These are phyloP conservation scores for Tigriopus californicus DNA, from an alignment of 2,888 invertebrate genomes.

Conservation along the genomic window DNA sequence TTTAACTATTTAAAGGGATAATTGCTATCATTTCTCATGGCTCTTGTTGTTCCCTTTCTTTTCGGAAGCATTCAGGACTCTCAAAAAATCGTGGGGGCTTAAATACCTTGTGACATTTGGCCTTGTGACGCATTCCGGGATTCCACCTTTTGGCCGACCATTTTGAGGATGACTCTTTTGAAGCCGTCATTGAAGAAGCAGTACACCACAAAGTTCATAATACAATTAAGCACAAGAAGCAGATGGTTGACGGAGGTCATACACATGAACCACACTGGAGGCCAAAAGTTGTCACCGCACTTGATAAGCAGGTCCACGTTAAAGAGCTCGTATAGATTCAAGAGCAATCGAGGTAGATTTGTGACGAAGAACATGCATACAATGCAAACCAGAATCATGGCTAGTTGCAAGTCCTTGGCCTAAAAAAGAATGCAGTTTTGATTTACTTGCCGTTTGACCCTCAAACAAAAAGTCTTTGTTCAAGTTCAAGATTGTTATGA, in stretches of 20 bases:
- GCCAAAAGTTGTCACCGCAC: not conserved
- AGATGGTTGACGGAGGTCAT: conserved; percentile 4
- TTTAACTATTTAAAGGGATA: too few relatives aligned
- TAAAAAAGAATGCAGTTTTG: not conserved
- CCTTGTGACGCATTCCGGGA: too few relatives aligned
- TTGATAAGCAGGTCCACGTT: not conserved
- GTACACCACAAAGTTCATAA: conserved; percentile 6
- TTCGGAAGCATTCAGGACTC: too few relatives aligned
- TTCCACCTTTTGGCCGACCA: too few relatives aligned
- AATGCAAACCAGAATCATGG: not conserved
- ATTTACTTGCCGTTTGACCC: not conserved
- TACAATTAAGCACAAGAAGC: not conserved
- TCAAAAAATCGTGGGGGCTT: too few relatives aligned
- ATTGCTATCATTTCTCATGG: too few relatives aligned
- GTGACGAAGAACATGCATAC: conserved; percentile 12
- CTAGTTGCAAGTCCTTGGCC: conserved; percentile 11
- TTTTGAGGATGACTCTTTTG: too few relatives aligned
- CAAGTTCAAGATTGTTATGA: not conserved
- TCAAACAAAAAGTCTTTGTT: too few relatives aligned
- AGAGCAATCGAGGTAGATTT: not conserved
- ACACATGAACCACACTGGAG: conserved; percentile 7
- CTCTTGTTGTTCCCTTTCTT: too few relatives aligned
- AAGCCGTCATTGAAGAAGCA: conserved; percentile 1
- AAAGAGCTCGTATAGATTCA: conserved; percentile 2
- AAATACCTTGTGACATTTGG: too few relatives aligned